Conservation (phyloP, 2,113 vertebrate species). For the Ursus arctos region DNA sequence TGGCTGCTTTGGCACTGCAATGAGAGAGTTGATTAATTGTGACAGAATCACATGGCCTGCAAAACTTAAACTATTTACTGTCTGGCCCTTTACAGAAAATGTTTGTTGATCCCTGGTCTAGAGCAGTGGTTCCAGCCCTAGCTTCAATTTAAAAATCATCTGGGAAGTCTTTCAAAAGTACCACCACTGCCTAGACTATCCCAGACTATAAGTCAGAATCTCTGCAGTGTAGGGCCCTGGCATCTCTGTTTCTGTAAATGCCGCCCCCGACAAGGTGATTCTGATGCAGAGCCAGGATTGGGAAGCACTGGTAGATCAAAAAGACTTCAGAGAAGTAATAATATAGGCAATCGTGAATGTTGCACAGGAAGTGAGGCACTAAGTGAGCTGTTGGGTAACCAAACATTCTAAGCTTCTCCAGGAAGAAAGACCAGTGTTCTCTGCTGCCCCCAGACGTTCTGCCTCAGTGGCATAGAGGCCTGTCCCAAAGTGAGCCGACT, state of each 20-base stretch:
- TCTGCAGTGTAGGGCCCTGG: background rate
- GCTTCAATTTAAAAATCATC: constrained; percentile 12
- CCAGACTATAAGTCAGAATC: background rate
- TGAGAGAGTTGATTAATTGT: background rate
- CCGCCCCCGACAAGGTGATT: background rate
- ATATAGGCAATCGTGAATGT: background rate
- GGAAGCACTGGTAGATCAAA: background rate
- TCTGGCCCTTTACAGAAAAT: background rate
- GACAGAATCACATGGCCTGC: background rate
- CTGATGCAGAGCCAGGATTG: background rate
- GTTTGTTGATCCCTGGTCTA: background rate
- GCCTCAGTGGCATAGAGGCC: background rate
- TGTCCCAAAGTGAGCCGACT: background rate
- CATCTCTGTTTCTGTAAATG: background rate
- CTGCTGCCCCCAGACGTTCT: background rate
- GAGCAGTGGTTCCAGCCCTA: background rate
- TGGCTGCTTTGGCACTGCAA: background rate
- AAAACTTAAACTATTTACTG: constrained; percentile 26
- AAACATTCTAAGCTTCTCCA: background rate
- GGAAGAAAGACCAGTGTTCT: background rate
- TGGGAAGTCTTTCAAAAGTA: background rate
- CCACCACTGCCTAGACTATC: background rate
- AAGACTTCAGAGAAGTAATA: background rate
- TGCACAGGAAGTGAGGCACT: background rate
- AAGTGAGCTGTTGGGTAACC: background rate